Evolutionary conservation across 1,140 invertebrate genomes (phyloP).

Genomic region (Formica exsecta): DNA sequence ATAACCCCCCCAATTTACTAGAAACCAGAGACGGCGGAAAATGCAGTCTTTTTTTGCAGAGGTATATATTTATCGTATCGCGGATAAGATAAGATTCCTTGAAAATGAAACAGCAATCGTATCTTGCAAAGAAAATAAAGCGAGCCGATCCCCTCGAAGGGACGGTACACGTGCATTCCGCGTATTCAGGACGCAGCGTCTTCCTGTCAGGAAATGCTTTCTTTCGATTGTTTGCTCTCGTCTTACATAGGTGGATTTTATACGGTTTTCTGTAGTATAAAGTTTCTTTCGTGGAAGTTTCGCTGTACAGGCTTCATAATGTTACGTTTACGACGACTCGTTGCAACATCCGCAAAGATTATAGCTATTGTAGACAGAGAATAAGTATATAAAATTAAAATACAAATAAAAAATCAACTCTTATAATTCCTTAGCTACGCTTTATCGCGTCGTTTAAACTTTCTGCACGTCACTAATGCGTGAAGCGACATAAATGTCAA

Average conservation of each 20-base stretch:
- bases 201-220: conserved; percentile 35
- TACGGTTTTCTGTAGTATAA: neutral
- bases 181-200: neutral
- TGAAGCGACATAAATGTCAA: neutral
- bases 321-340: neutral
- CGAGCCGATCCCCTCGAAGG: neutral
- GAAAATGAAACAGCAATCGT: neutral
- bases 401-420: neutral
- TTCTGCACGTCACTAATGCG: conserved; percentile 18
- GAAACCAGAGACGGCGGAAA: neutral
- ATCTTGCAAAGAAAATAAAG: neutral
- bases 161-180: neutral
- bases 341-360: neutral
- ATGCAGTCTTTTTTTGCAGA: neutral
- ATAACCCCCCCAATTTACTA: too few species aligned
- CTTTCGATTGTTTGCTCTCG: conserved; percentile 4
- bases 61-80: neutral
- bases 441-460: conserved; percentile 18
- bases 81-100: neutral
- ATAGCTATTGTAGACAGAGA: neutral
- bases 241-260: conserved; percentile 15
- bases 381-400: neutral
- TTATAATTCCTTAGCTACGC: neutral
- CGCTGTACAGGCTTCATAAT: neutral
- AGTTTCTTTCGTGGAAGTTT: conserved; percentile 16